Base-by-base conservation (phyloP, 2,113 vertebrate genomes). In the Nothobranchius kuhntae region DNA sequence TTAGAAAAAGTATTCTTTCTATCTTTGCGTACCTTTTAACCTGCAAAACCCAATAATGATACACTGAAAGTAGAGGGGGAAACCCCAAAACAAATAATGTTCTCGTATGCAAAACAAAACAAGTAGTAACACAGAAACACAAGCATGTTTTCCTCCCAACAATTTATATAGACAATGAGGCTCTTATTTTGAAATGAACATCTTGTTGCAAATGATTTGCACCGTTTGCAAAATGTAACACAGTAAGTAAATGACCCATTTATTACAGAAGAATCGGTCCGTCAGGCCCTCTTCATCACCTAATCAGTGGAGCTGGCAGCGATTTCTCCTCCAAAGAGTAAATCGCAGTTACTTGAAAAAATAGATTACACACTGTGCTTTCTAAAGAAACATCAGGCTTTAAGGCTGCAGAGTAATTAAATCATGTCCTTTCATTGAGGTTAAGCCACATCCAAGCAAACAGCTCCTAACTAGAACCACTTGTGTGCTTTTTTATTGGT, bases 351-450 rank as follows among this genome's bases (percentile, higher is more conserved):
- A 72, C 84, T 84, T 89, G 45, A 87, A 84, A 88, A 73, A 87
- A 91, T 73, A 84, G 80, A 90, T 90, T 85, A 89, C 80, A 91
- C 86, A 88, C 81, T 89, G 68, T 61, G 82, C 79, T 82, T 92
- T 92, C 88, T 90, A 88, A 92, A 89, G 89, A 87, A 90, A 92
- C 90, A 91, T 83, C 85, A 88, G 87, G 86, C 86, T 90, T 91
- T 91, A 90, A 92, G 91, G 85, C 78, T 86, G 80, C 83, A 92
- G 88, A 90, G 88, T 90, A 91, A 93, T 93, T 89, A 92, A 92
- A 92, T 92, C 90, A 91, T 91, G 91, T 91, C 87, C 88, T 92
- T 88, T 91, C 86, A 91, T 92, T 92, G 90, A 83, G 88, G 89
- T 91, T 87, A 84, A 80, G 75, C 91, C 91, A 92, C 91, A 92